Base-by-base conservation (phyloP, 1,140 invertebrate genomes). In the Mizuhopecten yessoensis region DNA sequence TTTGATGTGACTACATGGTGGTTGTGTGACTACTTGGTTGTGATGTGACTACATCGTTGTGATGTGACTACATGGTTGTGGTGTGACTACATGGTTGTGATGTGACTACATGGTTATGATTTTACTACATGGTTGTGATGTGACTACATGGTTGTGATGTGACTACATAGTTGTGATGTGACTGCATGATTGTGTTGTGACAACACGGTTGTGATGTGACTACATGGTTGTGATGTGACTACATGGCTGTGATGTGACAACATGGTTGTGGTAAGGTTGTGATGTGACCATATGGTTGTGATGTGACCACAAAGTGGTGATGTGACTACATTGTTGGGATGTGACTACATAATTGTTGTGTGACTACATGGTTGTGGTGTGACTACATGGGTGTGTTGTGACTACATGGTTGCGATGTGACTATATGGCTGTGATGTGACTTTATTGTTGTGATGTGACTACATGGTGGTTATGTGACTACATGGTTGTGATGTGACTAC, bases 311-410 rank as follows among this genome's bases (percentile, higher is more conserved):
- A 7, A 11, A 17, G 13, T 57, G 7, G 45, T 57, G 45, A 57
- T 57, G 45, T 57, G 45, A 57, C 45, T 57, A 57, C 3, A 3
- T 75, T 23, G 23, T 75, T 75, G 23, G n/a, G 57, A 29, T 29
- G 23, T 75, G 57, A 75, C 57, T 29, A 75, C 15, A 29, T 75
- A 1, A 5, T 75, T 75, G 57, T 75, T 1, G 11, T 75, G 23
- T 75, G 57, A 75, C 57, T 75, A 75, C n/a, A 29, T 75, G 9
- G 57, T n/a, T 75, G 57, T 75, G 57, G 29, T 75, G 57, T 75
- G 57, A 75, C 45, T 57, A 57, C 17, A 11, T 57, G 13, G 45
- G 7, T 57, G 13, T 15, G 13, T 11, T 57, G 45, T 57, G 45
- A 57, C 45, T 57, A 20, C 3, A 11, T 57, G 45, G 13, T 57